Evolutionary conservation across 2,797 vertebrate species (phyloP), one percentile per base, ranked within the genome.

Genomic region (Acrossocheilus wenchowensis): DNA sequence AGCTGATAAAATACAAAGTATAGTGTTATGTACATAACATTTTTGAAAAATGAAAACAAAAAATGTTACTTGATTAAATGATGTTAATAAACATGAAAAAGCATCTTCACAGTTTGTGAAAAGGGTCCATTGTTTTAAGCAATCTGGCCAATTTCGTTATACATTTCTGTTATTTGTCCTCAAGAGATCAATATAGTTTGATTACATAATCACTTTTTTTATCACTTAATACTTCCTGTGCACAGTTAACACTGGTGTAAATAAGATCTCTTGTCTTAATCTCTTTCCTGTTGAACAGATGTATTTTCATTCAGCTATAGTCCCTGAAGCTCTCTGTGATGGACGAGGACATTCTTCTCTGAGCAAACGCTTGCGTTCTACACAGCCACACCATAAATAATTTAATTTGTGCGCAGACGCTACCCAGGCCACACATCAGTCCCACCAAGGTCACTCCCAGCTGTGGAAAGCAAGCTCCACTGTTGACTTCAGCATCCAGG

Each of bases 351-450:
- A 39, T 78, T 75, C 54, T 21, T 81, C 57, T 78, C 41, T 21
- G 17, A 48, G 39, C 26, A 87, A 87, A 83, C 21, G 30, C 50
- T 66, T 15, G 64, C 71, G 81, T 54, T 69, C 73, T 45, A 78
- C 84, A 85, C 86, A 73, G 84, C 69, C 82, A 80, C 83, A 87
- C 54, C 88, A 92, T 93, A n/a, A 77, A 90, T 94, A 90, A 92
- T 91, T 92, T 66, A 93, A 89, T 78, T 88, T 87, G 87, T 87
- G 84, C 86, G 89, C 91, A 78, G 87, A 87, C 39, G 64, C 48
- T 36, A 45, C 81, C 81, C 78, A 73, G 30, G 39, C 78, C 41
- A 52, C 78, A 69, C 68, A 82, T 92, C 88, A 72, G 87, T 91
- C 87, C 88, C 87, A 14, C 3, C 69, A 26, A 87, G 50, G 82